Evolutionary conservation across 2,797 vertebrate genomes (phyloP), one percentile per base, ranked within the genome.

Genomic region (Sternarchorhynchus goeldii): DNA sequence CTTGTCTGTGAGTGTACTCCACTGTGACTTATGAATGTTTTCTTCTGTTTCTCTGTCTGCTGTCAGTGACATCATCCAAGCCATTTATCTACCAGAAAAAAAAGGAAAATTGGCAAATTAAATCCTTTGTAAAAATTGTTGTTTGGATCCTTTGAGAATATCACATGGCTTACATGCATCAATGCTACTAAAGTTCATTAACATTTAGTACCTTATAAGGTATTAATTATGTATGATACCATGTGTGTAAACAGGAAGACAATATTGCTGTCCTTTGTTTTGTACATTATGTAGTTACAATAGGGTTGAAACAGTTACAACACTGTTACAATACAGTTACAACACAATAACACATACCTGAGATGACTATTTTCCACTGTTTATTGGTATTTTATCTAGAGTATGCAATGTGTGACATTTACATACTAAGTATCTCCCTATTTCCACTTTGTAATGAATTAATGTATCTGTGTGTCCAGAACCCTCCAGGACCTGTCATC

Each of bases 21-120:
- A 32, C 31, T 73, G 56, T 71, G 65, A 75, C 41, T 77, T 69
- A 34, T 67, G 39, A 31, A 50, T 50, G 45, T 73, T 74, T 76
- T 70, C 58, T 65, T 64, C 45, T 55, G 41, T 31, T 20, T 29
- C 59, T 36, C 77, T 82, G 77, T 84, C 80, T 59, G 65, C 0
- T 68, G 74, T 50, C 74, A 16, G 36, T 63, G 58, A 29, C 36
- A 21, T 67, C 79, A 77, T 87, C 21, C 29, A 6, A 55, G 50
- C 29, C 16, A 12, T 70, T 55, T 20, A 14, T 32, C 2, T 6
- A 70, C 2, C 2, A 70, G 29, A 50, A 29, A 12, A 50, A 41
- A 14, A 55, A 70, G 66, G 6, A 25, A 18, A 31, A 18, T 1
- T 18, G 50, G 67, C 31, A 31, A 50, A 68, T 68, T 68, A 68